Conservation (phyloP, 2,113 vertebrate species). For the Morone chrysops region DNA sequence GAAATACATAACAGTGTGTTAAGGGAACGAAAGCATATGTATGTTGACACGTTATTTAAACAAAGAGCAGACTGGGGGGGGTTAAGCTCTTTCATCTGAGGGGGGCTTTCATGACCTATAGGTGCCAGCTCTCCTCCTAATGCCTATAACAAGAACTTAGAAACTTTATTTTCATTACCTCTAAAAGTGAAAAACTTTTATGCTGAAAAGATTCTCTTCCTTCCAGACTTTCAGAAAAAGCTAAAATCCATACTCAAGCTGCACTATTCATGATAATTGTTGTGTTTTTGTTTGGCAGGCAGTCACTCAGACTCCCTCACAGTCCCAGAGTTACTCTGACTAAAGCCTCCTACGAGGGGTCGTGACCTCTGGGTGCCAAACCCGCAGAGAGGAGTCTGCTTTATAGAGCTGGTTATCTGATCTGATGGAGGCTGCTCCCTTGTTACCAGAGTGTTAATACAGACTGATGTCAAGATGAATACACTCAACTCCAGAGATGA, state of each 20-base stretch:
- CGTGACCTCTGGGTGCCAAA: slow-evolving; percentile 83
- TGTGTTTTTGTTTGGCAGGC: slow-evolving; percentile 55
- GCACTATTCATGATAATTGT: slow-evolving; percentile 31
- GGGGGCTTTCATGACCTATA: slow-evolving; percentile 62
- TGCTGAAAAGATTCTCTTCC: slow-evolving; percentile 17
- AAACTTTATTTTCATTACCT: slow-evolving; percentile 14
- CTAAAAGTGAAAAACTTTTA: slow-evolving; percentile 2
- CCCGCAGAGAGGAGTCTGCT: slow-evolving; percentile 79
- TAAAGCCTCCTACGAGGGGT: slow-evolving; percentile 78
- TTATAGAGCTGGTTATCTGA: slow-evolving; percentile 81
- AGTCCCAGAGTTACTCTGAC: slow-evolving; percentile 52
- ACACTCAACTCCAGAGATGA: slow-evolving; percentile 78
- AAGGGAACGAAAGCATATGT: slow-evolving; percentile 39
- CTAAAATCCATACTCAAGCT: not conserved
- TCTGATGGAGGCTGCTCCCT: slow-evolving; percentile 81
- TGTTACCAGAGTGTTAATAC: slow-evolving; percentile 85
- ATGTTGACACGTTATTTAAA: slow-evolving; percentile 73
- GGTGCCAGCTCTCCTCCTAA: slow-evolving; percentile 55
- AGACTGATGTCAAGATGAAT: slow-evolving; percentile 85
- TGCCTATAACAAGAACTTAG: slow-evolving; percentile 9
- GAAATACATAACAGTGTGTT: slow-evolving; percentile 50
- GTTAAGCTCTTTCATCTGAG: slow-evolving; percentile 40
- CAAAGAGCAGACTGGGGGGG: slow-evolving; percentile 34
- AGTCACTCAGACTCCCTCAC: slow-evolving; percentile 36
- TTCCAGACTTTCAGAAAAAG: not conserved